Evolutionary conservation across 2,888 invertebrate species (phyloP).

Genomic region (Diogma glabrata): DNA sequence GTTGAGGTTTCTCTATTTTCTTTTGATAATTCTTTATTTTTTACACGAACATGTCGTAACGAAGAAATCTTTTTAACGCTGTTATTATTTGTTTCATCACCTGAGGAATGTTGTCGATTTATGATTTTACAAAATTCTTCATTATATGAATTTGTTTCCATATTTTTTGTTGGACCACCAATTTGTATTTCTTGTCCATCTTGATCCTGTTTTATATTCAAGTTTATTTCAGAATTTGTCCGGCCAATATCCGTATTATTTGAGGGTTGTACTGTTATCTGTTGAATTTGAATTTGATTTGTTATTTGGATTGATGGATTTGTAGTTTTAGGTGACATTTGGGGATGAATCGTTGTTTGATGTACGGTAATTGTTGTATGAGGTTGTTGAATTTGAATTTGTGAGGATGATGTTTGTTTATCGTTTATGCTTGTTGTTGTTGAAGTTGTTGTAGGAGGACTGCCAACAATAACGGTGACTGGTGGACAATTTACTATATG

Average conservation of each 20-base stretch:
- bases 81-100: slow-evolving; percentile 1
- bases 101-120: slow-evolving; percentile 10
- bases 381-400: slow-evolving; percentile 20
- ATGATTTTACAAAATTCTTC: slow-evolving; percentile 3
- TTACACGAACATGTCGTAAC: slow-evolving; percentile 16
- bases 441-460: slow-evolving; percentile 17
- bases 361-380: slow-evolving; percentile 21
- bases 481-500: slow-evolving; percentile 12
- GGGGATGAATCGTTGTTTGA: slow-evolving; percentile 21
- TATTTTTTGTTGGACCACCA: not conserved
- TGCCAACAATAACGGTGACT: slow-evolving; percentile 20
- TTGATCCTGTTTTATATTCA: slow-evolving; percentile 18
- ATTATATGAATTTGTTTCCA: not conserved
- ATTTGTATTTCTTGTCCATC: slow-evolving; percentile 19
- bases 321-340: slow-evolving; percentile 13
- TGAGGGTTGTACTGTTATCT: slow-evolving; percentile 18
- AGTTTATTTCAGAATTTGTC: slow-evolving; percentile 8
- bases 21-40: slow-evolving; percentile 12
- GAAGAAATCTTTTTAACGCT: slow-evolving; percentile 10
- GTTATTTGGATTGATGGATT: slow-evolving; percentile 20
- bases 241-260: slow-evolving; percentile 8
- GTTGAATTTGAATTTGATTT: slow-evolving; percentile 21
- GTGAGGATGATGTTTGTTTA: slow-evolving; percentile 15
- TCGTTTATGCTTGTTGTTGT: slow-evolving; percentile 21
- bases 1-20: not conserved